Evolutionary conservation across 1,140 invertebrate species (phyloP).

Genomic region (Dryas iulia): DNA sequence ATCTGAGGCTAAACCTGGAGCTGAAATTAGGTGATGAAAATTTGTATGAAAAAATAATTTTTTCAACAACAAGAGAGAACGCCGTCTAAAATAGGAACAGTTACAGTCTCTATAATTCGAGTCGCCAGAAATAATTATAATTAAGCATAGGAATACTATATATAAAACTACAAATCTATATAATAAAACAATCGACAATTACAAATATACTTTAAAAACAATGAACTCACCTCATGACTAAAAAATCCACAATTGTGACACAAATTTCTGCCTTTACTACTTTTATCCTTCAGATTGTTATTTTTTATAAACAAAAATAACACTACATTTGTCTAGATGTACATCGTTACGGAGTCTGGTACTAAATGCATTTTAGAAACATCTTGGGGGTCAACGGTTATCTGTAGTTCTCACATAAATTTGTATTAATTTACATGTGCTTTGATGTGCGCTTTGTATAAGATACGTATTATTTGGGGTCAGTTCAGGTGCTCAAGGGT

Average conservation of each 20-base stretch:
- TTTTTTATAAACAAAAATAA: neutral
- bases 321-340: constrained; percentile 10
- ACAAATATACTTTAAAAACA: neutral
- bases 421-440: constrained; percentile 60
- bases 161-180: too few species aligned
- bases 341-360: constrained; percentile 23
- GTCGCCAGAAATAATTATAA: too few species aligned
- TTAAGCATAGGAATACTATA: too few species aligned
- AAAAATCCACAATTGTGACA: neutral
- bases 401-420: constrained; percentile 67
- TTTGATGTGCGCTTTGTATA: constrained; percentile 19
- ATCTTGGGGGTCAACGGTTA: constrained; percentile 52
- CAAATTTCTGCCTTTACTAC: neutral
- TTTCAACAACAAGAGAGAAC: too few species aligned
- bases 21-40: too few species aligned
- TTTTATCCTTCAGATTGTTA: neutral
- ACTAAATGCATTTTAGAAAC: constrained; percentile 30
- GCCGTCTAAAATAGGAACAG: too few species aligned
- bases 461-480: constrained; percentile 22
- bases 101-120: too few species aligned
- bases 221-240: neutral
- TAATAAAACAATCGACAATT: neutral
- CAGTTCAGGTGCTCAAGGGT: constrained; percentile 34
- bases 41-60: too few species aligned
- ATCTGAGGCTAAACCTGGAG: too few species aligned